Evolutionary conservation across 2,888 invertebrate genomes (phyloP).

Genomic region (Tolmerus cingulatus): DNA sequence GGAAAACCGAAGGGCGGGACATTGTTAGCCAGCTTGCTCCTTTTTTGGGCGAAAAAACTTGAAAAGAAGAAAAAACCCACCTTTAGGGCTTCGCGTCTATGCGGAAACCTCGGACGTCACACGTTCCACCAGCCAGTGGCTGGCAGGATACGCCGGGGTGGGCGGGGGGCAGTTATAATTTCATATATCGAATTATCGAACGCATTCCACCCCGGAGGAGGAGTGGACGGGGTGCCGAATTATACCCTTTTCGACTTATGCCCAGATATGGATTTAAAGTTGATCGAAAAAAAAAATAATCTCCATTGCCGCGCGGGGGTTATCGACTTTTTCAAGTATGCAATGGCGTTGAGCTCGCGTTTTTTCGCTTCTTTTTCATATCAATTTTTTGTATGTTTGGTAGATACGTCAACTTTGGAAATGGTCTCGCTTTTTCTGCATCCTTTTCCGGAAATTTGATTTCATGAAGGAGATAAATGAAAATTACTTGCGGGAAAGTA

Average conservation of each 20-base stretch:
- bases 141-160: not conserved
- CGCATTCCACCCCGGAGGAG: not conserved
- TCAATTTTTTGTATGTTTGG: not conserved
- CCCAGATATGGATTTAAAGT: constrained; percentile 17
- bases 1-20: constrained; percentile 30
- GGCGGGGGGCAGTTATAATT: constrained; percentile 1
- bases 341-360: not conserved
- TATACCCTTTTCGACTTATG: not conserved
- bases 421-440: not conserved
- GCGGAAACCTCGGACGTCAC: not conserved
- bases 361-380: not conserved
- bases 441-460: constrained; percentile 21
- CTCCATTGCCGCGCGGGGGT: not conserved
- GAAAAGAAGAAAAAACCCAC: not conserved
- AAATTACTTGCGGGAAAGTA: not conserved
- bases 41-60: constrained; percentile 12
- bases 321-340: not conserved
- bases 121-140: not conserved
- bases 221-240: not conserved
- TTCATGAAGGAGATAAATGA: not conserved
- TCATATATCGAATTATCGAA: constrained; percentile 27
- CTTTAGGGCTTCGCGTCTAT: not conserved
- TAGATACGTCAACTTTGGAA: constrained; percentile 7
- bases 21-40: constrained; percentile 15
- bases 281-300: not conserved